Conservation (phyloP, 1,140 invertebrate genomes). For the Zeugodacus cucurbitae region DNA sequence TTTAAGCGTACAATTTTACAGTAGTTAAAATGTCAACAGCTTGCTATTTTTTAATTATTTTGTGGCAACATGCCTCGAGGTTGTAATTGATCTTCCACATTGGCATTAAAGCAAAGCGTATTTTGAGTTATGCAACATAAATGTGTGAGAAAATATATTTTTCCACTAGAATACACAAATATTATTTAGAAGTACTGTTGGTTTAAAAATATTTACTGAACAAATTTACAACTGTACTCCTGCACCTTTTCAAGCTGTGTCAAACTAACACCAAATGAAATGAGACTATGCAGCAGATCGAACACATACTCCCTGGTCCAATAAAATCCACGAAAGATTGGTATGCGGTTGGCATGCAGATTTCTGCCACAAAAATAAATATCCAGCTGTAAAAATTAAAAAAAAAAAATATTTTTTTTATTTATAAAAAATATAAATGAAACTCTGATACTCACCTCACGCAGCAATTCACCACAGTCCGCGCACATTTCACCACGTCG, state of each 20-base stretch:
- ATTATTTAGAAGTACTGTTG: too few relatives aligned
- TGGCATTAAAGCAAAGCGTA: background rate
- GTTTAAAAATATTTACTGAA: too few relatives aligned
- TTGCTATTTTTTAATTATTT: conserved; percentile 23
- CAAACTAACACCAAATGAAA: background rate
- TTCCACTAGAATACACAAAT: too few relatives aligned
- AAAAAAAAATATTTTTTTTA: background rate
- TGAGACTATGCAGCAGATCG: background rate
- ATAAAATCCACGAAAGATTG: background rate
- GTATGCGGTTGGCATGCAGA: background rate
- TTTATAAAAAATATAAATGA: background rate
- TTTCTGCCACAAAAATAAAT: background rate
- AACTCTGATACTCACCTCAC: background rate
- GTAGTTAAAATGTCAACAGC: conserved; percentile 17
- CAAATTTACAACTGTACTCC: too few relatives aligned
- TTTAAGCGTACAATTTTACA: conserved; percentile 7
- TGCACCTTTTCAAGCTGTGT: background rate
- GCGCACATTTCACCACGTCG: background rate
- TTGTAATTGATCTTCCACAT: conserved; percentile 2
- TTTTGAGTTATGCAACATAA: too few relatives aligned
- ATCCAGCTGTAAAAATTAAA: background rate
- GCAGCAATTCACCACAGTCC: background rate
- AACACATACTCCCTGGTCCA: background rate
- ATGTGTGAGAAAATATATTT: too few relatives aligned
- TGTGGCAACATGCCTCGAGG: background rate